Percentiles rank a stretch among this genome's conserved stretches.
Evolutionary conservation across 2,113 vertebrate genomes (phyloP).

Genomic region (Axis porcinus): DNA sequence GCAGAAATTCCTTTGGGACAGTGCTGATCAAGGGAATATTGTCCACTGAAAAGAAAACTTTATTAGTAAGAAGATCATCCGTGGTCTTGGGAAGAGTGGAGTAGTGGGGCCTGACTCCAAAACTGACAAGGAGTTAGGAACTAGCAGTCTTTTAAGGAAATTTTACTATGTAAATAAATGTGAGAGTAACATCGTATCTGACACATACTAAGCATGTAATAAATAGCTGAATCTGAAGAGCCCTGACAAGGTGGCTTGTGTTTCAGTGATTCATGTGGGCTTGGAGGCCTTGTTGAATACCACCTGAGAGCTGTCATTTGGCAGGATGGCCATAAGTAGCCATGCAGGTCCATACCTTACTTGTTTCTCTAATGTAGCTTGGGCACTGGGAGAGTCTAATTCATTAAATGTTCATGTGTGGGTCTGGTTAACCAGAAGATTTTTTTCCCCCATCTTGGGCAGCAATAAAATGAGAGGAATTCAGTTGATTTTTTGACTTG

Average conservation of each 20-base stretch:
- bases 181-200: neutral
- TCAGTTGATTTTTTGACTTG: neutral
- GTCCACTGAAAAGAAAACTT: neutral
- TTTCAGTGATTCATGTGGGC: no score
- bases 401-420: accelerated
- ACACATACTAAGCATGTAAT: neutral
- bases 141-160: neutral
- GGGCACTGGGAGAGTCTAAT: neutral
- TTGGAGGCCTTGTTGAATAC: neutral
- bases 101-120: neutral
- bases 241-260: neutral
- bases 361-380: neutral
- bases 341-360: no score
- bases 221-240: neutral
- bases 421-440: neutral
- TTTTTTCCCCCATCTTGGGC: neutral
- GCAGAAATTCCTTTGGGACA: neutral
- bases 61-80: neutral
- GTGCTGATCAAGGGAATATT: neutral
- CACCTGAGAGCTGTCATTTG: neutral
- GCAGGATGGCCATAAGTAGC: neutral
- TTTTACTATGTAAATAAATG: neutral
- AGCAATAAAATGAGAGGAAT: neutral
- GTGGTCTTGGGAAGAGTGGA: neutral
- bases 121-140: neutral